phyloP scores from a whole-genome alignment of 2,113 vertebrate genomes.

The Bathybates hornii region DNA sequence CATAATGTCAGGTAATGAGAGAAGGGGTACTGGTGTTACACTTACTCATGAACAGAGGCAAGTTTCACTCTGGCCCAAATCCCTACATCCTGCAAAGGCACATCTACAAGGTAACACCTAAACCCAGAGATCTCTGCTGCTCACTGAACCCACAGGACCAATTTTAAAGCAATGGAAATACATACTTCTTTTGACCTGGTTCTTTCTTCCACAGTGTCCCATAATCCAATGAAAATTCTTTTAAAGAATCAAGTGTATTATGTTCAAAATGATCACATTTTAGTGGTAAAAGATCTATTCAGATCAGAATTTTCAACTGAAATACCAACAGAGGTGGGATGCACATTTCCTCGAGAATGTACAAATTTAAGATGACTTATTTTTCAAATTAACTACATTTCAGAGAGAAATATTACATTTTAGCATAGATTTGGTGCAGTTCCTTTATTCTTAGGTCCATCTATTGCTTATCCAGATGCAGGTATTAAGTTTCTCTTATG shows the following conservation, averaged over 20 bases:
- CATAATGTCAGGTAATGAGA: background rate
- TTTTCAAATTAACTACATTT: background rate
- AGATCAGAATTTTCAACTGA: background rate
- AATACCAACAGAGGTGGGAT: background rate
- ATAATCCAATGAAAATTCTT: background rate
- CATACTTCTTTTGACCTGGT: background rate
- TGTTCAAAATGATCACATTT: background rate
- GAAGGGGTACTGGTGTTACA: background rate
- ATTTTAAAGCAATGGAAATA: background rate
- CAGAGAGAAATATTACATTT: background rate
- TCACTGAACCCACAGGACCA: background rate
- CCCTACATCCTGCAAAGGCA: background rate
- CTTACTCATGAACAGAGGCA: background rate
- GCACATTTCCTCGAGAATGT: background rate
- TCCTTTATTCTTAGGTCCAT: background rate
- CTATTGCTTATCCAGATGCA: background rate
- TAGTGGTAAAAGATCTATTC: background rate
- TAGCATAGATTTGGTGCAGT: background rate
- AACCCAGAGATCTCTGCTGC: background rate
- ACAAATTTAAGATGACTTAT: background rate
- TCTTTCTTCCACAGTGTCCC: background rate
- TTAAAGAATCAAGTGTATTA: background rate
- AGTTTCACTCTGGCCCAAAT: background rate
- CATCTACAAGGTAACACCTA: background rate
- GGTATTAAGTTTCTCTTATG: background rate